A percentile compares a stretch with the other conserved stretches of the same genome.
phyloP scores from a whole-genome alignment of 1,140 invertebrate species.

The Vollenhovia emeryi region DNA sequence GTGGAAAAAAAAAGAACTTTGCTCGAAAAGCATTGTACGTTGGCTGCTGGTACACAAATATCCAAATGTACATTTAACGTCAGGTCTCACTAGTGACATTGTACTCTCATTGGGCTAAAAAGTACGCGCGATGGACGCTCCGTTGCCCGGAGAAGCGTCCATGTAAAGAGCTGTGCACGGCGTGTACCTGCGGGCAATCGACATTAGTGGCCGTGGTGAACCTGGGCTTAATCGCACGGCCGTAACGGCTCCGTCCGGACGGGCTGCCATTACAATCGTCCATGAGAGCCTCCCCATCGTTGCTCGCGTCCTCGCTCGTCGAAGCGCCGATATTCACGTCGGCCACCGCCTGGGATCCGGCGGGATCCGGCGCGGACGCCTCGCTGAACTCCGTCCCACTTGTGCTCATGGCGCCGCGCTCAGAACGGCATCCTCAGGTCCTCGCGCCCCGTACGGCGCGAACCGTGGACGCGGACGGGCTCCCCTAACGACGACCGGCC shows the following conservation, averaged over 20 bases:
- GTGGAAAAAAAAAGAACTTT: not conserved
- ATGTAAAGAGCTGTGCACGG: not conserved
- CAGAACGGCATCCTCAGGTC: conserved; percentile 55
- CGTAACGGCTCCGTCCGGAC: conserved; percentile 65
- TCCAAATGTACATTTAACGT: not conserved
- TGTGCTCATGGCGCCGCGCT: conserved; percentile 56
- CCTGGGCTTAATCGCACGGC: conserved; percentile 66
- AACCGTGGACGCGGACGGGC: conserved; percentile 5
- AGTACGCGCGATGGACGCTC: not conserved
- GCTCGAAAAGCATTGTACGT: not conserved
- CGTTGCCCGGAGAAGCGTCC: not conserved
- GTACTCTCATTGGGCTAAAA: not conserved
- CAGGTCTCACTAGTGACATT: not conserved
- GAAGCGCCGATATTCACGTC: not conserved
- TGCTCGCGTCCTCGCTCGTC: not conserved
- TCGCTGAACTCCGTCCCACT: conserved; percentile 40
- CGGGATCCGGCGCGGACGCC: conserved; percentile 33
- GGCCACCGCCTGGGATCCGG: not conserved
- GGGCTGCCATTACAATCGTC: not conserved
- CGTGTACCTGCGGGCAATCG: conserved; percentile 58
- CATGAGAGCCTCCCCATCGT: conserved; percentile 16
- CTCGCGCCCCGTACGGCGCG: not conserved
- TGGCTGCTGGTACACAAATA: not conserved
- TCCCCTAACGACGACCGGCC: not conserved
- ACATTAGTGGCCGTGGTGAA: conserved; percentile 29